phyloP scores from a whole-genome alignment of 2,113 vertebrate genomes.

The Sitta europaea region DNA sequence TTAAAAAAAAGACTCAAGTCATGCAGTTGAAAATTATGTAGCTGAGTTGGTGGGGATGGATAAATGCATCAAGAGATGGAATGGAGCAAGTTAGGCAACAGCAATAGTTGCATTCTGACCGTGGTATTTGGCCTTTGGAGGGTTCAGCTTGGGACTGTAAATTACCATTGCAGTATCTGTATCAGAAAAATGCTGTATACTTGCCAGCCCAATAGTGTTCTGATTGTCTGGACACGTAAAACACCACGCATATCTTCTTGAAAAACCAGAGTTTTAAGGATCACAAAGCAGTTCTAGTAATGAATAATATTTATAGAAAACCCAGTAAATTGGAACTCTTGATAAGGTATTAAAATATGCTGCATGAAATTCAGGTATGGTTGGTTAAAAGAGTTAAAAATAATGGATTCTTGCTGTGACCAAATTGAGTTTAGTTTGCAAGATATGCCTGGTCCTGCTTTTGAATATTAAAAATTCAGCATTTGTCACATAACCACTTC shows the following conservation, averaged over 20 bases:
- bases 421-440: neutral
- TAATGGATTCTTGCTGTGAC: neutral
- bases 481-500: conserved; percentile 40
- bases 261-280: neutral
- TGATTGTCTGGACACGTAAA: neutral
- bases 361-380: neutral
- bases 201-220: neutral
- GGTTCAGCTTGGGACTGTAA: neutral
- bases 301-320: neutral
- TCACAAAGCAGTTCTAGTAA: neutral
- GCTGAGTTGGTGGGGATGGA: neutral
- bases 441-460: neutral
- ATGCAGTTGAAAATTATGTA: neutral
- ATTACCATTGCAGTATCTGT: neutral
- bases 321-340: neutral
- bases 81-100: neutral
- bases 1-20: neutral
- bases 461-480: conserved; percentile 21
- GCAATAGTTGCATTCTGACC: neutral
- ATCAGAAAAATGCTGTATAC: neutral
- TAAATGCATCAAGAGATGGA: neutral
- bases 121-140: neutral
- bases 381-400: neutral
- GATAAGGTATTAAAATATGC: neutral
- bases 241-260: neutral